Evolutionary conservation across 2,113 vertebrate species (phyloP).

Genomic region (Asarcornis scutulata): DNA sequence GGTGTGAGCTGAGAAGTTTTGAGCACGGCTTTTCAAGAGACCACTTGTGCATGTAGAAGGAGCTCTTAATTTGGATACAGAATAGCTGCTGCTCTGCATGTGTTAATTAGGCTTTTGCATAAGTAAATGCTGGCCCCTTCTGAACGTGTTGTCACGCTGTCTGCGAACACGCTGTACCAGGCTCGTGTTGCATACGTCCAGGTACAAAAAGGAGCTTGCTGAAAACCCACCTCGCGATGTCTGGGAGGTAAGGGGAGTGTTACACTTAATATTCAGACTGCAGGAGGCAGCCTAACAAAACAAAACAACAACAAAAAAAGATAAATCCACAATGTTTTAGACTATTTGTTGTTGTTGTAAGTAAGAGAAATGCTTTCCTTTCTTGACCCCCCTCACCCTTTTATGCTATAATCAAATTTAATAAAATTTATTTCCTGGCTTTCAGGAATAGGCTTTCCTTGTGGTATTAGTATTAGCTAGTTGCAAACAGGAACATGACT

Average conservation of each 20-base stretch:
- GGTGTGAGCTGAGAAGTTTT: background rate
- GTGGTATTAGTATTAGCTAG: background rate
- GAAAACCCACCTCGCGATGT: background rate
- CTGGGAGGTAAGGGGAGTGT: background rate
- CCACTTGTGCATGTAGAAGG: background rate
- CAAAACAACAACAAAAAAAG: background rate
- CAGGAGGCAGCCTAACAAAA: background rate
- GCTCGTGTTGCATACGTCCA: background rate
- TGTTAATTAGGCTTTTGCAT: background rate
- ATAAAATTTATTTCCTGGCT: background rate
- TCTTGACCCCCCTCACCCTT: background rate
- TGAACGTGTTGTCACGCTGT: background rate
- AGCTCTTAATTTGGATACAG: background rate
- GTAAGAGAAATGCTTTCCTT: background rate
- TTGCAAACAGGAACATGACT: background rate
- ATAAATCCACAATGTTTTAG: background rate
- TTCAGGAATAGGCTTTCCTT: background rate
- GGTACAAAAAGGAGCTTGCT: background rate
- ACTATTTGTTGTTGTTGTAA: background rate
- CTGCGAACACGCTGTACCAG: background rate
- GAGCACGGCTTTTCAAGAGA: background rate
- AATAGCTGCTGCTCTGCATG: background rate
- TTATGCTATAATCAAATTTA: background rate
- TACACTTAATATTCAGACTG: background rate
- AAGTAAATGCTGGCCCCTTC: background rate